phyloP scores from a whole-genome alignment of 1,140 invertebrate genomes.

The Radopholus similis region DNA sequence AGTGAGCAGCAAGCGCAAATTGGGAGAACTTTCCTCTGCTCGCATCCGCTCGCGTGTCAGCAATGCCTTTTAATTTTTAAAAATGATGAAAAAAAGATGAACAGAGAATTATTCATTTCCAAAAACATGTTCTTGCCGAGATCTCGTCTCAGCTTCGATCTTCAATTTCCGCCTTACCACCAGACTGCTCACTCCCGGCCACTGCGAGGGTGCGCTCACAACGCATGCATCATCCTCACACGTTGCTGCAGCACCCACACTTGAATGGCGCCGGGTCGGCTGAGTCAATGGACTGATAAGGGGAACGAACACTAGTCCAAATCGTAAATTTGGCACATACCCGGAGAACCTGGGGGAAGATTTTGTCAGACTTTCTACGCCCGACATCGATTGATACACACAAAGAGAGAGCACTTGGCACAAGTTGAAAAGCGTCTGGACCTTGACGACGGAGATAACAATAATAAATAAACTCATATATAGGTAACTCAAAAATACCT shows the following conservation, averaged over 20 bases:
- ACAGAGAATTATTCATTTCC: no score
- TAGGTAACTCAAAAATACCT: no score
- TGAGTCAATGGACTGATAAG: conserved; percentile 11
- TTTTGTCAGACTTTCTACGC: conserved; percentile 66
- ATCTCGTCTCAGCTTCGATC: no score
- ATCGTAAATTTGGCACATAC: conserved; percentile 10
- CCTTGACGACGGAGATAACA: no score
- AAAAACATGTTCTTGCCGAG: no score
- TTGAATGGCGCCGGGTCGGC: conserved; percentile 9
- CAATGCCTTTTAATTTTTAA: no score
- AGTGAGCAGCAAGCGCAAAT: conserved; percentile 81
- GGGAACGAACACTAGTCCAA: background rate
- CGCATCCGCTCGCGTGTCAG: conserved; percentile 75
- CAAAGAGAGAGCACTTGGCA: conserved; percentile 91
- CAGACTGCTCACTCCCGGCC: conserved; percentile 78
- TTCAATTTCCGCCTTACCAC: no score
- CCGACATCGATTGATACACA: conserved; percentile 95
- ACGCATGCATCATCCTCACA: conserved; percentile 13
- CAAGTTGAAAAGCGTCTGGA: conserved; percentile 82
- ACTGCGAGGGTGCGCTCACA: conserved; percentile 65
- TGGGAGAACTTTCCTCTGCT: conserved; percentile 91
- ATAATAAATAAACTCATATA: no score
- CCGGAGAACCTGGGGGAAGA: conserved; percentile 2
- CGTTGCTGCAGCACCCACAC: background rate
- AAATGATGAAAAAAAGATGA: no score